Conservation (phyloP, 1,140 invertebrate genomes). For the Ephestia elutella region DNA sequence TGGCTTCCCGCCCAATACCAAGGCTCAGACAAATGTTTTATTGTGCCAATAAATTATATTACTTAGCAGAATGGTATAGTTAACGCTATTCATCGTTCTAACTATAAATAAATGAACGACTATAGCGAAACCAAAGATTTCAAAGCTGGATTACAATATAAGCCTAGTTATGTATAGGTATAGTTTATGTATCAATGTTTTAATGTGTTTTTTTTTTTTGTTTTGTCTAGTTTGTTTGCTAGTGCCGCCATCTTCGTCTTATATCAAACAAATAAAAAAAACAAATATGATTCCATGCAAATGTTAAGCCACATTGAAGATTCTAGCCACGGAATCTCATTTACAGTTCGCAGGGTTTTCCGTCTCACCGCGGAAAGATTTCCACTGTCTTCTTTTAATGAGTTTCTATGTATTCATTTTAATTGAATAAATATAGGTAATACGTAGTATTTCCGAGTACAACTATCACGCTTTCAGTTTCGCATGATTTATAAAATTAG, state of each 20-base stretch:
- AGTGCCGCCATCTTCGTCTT: no score
- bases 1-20: background rate
- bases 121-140: no score
- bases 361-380: background rate
- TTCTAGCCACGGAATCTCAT: slow-evolving; percentile 4
- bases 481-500: no score
- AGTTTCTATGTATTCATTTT: background rate
- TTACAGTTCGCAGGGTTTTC: slow-evolving; percentile 1
- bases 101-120: no score
- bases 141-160: no score
- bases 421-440: background rate
- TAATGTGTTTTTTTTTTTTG: no score
- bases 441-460: background rate
- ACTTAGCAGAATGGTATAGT: background rate
- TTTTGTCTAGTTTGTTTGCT: no score
- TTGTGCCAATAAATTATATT: background rate
- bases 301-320: background rate
- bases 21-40: background rate
- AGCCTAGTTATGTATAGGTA: no score
- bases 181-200: no score
- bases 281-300: background rate
- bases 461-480: no score
- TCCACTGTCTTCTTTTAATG: background rate
- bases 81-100: background rate
- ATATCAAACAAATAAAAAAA: no score